phyloP scores from a whole-genome alignment of 2,888 invertebrate species.

The Eupelmus urozonus region DNA sequence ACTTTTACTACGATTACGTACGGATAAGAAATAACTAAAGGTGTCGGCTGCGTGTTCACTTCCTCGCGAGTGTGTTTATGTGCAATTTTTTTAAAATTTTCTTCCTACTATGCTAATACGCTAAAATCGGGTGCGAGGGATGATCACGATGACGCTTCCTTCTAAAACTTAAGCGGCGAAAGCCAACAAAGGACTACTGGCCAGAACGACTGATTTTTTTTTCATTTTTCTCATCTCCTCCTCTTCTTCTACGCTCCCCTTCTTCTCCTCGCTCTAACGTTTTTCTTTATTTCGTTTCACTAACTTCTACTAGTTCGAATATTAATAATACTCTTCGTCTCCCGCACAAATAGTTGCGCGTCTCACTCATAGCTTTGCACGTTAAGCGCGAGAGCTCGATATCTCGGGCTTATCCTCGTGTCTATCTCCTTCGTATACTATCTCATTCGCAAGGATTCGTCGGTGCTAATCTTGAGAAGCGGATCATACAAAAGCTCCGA shows the following conservation, averaged over 20 bases:
- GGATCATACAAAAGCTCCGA: constrained; percentile 48
- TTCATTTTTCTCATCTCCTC: constrained; percentile 54
- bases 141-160: constrained; percentile 50
- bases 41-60: not conserved
- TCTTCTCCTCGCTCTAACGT: constrained; percentile 42
- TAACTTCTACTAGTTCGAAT: constrained; percentile 26
- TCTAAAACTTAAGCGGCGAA: constrained; percentile 62
- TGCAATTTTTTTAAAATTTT: constrained; percentile 27
- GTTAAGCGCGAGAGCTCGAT: constrained; percentile 46
- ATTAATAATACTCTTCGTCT: constrained; percentile 49
- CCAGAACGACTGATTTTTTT: constrained; percentile 56
- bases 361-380: constrained; percentile 36
- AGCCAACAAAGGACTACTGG: constrained; percentile 63
- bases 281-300: constrained; percentile 8
- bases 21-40: not conserved
- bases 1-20: not conserved
- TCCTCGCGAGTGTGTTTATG: not conserved
- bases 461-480: constrained; percentile 21
- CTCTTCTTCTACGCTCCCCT: constrained; percentile 51
- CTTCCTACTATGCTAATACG: constrained; percentile 34
- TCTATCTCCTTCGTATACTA: constrained; percentile 15
- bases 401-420: constrained; percentile 36
- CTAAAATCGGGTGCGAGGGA: constrained; percentile 52
- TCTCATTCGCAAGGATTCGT: not conserved
- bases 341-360: constrained; percentile 29